Evolutionary conservation across 1,140 invertebrate species (phyloP), one percentile per base, ranked within the genome.

Genomic region (Drosophila prosaltans): DNA sequence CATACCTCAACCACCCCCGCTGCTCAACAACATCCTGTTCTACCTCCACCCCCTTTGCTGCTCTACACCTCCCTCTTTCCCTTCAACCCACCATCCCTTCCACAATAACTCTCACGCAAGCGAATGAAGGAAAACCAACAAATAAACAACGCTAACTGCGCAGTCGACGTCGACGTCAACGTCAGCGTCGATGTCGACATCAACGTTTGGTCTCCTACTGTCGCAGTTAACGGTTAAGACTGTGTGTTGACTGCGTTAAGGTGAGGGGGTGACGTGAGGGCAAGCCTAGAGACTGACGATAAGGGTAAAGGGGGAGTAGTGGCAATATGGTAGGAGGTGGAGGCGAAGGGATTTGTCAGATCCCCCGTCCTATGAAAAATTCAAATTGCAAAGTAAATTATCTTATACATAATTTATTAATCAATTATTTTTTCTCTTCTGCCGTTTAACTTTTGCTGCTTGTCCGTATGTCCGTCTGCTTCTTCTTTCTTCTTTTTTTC

Each of bases 171-270:
- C 58, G 51, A 45, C 65, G 59, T 58, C 72, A 65, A 21, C 43
- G 43, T 21, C 36, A 5, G 6, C 32, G 32, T 36, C 32, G 32
- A 36, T 36, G 32, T 36, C 32, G 32, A 36, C 32, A 36, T 36
- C 11, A 40, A 36, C 32, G 24, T 41, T 74, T 74, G 71, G 72
- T 74, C 32, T 10, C 21, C 61, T 48, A 63, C 41, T 67, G 73
- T 55, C 72, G 63, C 74, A 76, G 65, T 64, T 76, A 76, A 76
- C 73, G 76, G 76, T 64, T 64, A 45, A 63, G 21, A 65, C 41
- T 39, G 57, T 59, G 28, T 58, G 57, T 39, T 59, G 57, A 32
- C 36, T 39, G 57, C 30, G n/a, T 7, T 8, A 10, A 26, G 10
- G n/a, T 30, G 26, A 30, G 41, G 28, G 43, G 61, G 28, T 10